A percentile compares a stretch with the other conserved stretches of the same genome.
Evolutionary conservation across 2,113 vertebrate species (phyloP).

Genomic region (Planiliza haematocheilus): DNA sequence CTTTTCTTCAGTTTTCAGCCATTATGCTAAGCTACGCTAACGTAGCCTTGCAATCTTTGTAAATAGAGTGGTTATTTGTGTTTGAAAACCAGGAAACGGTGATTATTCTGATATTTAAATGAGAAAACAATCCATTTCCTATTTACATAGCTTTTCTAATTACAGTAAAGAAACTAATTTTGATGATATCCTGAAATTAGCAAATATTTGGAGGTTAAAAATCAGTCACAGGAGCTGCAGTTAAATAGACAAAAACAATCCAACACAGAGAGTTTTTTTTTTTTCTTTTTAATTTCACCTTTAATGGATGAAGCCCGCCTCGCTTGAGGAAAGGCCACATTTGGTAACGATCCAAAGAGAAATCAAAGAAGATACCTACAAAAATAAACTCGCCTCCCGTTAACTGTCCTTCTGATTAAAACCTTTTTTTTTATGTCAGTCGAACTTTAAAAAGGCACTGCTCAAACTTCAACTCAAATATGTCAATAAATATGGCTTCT

Average conservation of each 20-base stretch:
- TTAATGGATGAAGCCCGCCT: conserved; percentile 86
- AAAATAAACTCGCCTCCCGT: conserved; percentile 82
- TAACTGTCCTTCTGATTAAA: conserved; percentile 48
- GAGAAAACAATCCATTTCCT: too few species aligned
- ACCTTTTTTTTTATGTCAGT: conserved; percentile 13
- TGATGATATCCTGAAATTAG: too few species aligned
- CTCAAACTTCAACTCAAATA: background rate
- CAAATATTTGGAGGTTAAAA: too few species aligned
- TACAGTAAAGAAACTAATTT: too few species aligned
- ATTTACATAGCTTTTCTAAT: too few species aligned
- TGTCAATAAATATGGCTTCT: background rate
- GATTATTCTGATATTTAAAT: too few species aligned
- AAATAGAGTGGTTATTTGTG: too few species aligned
- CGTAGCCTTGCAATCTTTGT: too few species aligned
- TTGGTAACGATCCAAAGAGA: conserved; percentile 82
- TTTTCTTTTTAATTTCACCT: conserved; percentile 78
- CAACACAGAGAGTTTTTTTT: background rate
- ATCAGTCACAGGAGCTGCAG: too few species aligned
- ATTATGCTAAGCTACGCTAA: too few species aligned
- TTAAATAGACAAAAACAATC: background rate
- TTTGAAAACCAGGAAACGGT: too few species aligned
- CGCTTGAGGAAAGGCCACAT: conserved; percentile 74
- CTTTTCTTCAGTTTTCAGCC: too few species aligned
- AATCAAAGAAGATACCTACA: conserved; percentile 80
- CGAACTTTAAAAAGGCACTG: conserved; percentile 50